phyloP scores from a whole-genome alignment of 23 tunicate genomes.

The Aplidium turbinatum region DNA sequence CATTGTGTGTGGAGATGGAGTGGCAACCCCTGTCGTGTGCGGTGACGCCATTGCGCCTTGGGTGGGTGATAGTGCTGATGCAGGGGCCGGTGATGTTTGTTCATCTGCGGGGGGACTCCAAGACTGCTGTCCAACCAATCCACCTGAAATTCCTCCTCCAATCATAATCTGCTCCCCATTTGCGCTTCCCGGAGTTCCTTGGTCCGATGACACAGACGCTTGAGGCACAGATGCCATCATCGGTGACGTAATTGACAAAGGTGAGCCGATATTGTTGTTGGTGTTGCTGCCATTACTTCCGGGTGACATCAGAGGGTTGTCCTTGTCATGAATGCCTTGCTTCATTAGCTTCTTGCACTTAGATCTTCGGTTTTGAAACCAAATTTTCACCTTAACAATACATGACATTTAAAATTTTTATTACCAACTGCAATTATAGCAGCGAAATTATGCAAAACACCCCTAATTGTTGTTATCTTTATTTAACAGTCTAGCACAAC shows the following conservation, averaged over 20 bases:
- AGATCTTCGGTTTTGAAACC: slow-evolving; percentile 98
- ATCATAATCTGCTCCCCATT: slow-evolving; percentile 15
- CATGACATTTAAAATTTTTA: not conserved
- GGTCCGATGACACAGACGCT: slow-evolving; percentile 45
- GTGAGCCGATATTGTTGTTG: slow-evolving; percentile 74
- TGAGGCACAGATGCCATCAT: slow-evolving; percentile 52
- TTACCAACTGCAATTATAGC: not conserved
- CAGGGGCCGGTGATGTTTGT: slow-evolving; percentile 55
- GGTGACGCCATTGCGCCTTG: slow-evolving; percentile 82
- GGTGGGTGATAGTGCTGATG: slow-evolving; percentile 61
- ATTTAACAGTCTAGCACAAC: not conserved
- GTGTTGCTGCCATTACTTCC: slow-evolving; percentile 80
- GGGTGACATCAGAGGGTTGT: slow-evolving; percentile 85
- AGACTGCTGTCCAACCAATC: not conserved
- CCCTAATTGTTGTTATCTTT: not conserved
- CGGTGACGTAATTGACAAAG: slow-evolving; percentile 86
- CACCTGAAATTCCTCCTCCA: slow-evolving; percentile 25
- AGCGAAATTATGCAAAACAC: not conserved
- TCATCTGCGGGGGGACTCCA: slow-evolving; percentile 85
- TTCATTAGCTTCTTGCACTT: slow-evolving; percentile 97
- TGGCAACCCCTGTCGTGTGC: not conserved
- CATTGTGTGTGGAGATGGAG: slow-evolving; percentile 48
- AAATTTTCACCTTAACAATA: slow-evolving; percentile 82
- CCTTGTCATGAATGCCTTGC: slow-evolving; percentile 89
- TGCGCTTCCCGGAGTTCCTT: slow-evolving; percentile 52